phyloP scores from a whole-genome alignment of 2,888 invertebrate genomes.

The Mimumesa dahlbomi region DNA sequence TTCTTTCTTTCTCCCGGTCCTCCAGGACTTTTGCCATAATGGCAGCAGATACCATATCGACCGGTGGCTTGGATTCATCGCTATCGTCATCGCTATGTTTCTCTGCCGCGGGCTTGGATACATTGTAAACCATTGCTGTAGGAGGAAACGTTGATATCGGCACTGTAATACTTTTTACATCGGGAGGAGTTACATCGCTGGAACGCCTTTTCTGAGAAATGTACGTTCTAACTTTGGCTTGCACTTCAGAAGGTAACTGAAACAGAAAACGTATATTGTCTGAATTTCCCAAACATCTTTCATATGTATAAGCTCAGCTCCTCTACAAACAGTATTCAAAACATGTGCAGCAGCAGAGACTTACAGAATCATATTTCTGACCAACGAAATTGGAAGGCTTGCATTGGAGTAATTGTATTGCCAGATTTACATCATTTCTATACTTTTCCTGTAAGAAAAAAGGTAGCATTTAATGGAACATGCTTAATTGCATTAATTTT shows the following conservation, averaged over 20 bases:
- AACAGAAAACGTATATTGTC: constrained; percentile 64
- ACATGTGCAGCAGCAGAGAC: constrained; percentile 65
- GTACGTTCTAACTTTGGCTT: constrained; percentile 92
- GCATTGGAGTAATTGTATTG: constrained; percentile 96
- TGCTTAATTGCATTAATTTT: neutral
- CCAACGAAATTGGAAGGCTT: constrained; percentile 97
- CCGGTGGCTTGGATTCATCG: constrained; percentile 82
- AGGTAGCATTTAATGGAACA: neutral
- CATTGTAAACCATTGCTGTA: constrained; percentile 89
- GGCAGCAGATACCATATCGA: constrained; percentile 91
- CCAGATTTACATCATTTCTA: constrained; percentile 95
- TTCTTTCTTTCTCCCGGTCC: constrained; percentile 90
- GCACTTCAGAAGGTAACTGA: constrained; percentile 94
- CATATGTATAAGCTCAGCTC: too few relatives aligned
- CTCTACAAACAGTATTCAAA: too few relatives aligned
- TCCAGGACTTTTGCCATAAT: constrained; percentile 95
- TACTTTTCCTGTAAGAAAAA: constrained; percentile 90
- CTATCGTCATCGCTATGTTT: constrained; percentile 81
- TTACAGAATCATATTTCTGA: constrained; percentile 93
- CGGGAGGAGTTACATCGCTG: constrained; percentile 80
- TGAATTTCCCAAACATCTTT: neutral
- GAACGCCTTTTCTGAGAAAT: constrained; percentile 84
- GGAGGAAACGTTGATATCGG: constrained; percentile 91
- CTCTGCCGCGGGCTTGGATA: constrained; percentile 75
- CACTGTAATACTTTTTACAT: constrained; percentile 86